Conservation (phyloP, 2,888 invertebrate genomes). For the Iselma pallidipennis region DNA sequence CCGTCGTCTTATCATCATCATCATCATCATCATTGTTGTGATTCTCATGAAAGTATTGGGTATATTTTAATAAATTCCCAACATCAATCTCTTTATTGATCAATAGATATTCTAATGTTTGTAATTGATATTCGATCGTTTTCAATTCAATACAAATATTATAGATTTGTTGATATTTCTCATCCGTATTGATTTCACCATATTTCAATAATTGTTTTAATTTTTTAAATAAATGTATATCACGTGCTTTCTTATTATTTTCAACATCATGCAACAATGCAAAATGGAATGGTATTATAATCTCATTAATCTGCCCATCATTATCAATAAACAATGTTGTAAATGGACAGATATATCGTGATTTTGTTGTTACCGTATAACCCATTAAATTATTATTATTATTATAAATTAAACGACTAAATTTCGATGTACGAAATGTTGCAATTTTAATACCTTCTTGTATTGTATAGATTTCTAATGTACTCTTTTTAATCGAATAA, state of each 20-base stretch:
- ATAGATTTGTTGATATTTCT: slow-evolving; percentile 61
- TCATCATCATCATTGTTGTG: slow-evolving; percentile 30
- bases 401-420: slow-evolving; percentile 78
- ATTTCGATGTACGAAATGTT: slow-evolving; percentile 87
- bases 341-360: slow-evolving; percentile 63
- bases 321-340: slow-evolving; percentile 83
- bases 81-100: slow-evolving; percentile 67
- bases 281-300: slow-evolving; percentile 89
- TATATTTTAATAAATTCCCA: slow-evolving; percentile 63
- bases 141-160: slow-evolving; percentile 67
- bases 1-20: slow-evolving; percentile 43
- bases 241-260: slow-evolving; percentile 84
- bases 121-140: slow-evolving; percentile 72
- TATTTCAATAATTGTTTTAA: slow-evolving; percentile 67
- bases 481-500: slow-evolving; percentile 89
- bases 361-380: slow-evolving; percentile 61
- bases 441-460: slow-evolving; percentile 89
- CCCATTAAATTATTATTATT: slow-evolving; percentile 84
- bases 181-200: slow-evolving; percentile 57
- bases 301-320: slow-evolving; percentile 79
- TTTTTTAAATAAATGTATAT: slow-evolving; percentile 83
- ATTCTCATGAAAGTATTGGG: slow-evolving; percentile 53
- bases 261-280: slow-evolving; percentile 75
- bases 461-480: slow-evolving; percentile 91
- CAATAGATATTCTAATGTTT: slow-evolving; percentile 72